Conservation (phyloP, 2,888 invertebrate genomes). For the Timandra comae region DNA sequence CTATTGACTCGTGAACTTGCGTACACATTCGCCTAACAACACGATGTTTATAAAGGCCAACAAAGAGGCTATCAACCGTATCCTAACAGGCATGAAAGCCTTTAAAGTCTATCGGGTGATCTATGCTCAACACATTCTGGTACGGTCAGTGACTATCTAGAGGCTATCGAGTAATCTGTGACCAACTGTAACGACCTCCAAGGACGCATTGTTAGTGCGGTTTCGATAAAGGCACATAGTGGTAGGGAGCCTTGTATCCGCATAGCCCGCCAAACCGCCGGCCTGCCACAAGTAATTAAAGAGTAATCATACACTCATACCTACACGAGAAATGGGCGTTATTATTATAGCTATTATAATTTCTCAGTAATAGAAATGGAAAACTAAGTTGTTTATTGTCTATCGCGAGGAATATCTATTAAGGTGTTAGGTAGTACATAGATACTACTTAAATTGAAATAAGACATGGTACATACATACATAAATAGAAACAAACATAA, state of each 20-base stretch:
- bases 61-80: too few species aligned
- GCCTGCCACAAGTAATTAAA: slow-evolving; percentile 32
- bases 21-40: too few species aligned
- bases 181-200: slow-evolving; percentile 49
- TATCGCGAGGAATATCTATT: too few species aligned
- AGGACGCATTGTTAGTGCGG: slow-evolving; percentile 48
- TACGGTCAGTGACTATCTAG: slow-evolving; percentile 2
- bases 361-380: too few species aligned
- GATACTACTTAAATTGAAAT: too few species aligned
- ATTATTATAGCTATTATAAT: not conserved
- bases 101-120: slow-evolving; percentile 2
- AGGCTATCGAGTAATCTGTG: slow-evolving; percentile 30
- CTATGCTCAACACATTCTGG: slow-evolving; percentile 13
- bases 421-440: too few species aligned
- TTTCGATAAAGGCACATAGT: slow-evolving; percentile 37
- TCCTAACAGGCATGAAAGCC: not conserved
- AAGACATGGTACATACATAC: too few species aligned
- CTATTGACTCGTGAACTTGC: too few species aligned
- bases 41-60: too few species aligned
- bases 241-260: slow-evolving; percentile 41
- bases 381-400: too few species aligned
- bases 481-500: too few species aligned
- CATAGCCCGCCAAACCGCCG: slow-evolving; percentile 51
- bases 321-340: not conserved
- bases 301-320: slow-evolving; percentile 13